Evolutionary conservation across 1,140 invertebrate genomes (phyloP), one percentile per base, ranked within the genome.

Genomic region (fruit fly (Drosophila melanogaster)): DNA sequence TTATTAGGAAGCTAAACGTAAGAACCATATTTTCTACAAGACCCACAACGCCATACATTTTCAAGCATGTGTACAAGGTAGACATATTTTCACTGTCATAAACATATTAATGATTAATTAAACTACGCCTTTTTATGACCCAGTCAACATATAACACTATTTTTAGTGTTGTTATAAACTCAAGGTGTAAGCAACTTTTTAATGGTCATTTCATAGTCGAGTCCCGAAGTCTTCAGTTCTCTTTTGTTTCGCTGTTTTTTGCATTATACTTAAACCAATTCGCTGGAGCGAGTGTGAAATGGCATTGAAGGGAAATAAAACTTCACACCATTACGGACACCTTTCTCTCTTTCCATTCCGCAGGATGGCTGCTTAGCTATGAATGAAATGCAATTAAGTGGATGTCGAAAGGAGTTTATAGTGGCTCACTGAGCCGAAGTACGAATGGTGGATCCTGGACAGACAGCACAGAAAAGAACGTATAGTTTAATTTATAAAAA

Each of bases 311-410:
- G 55, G 72, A 87, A 89, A 79, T 87, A 76, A 89, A 87, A 87
- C 84, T 87, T 87, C 77, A 87, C 84, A 84, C 84, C 73, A 87
- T 79, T 79, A 41, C 65, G 22, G 33, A 38, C 40, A 41, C 50
- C 56, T 24, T 24, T 22, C 41, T 26, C 22, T 12, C 14, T 60
- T 37, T 10, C n/a, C 41, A 40, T 43, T 22, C 71, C 4, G n/a
- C 24, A 37, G n/a, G 24, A 17, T 14, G 41, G 38, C 40, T 59
- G 79, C 84, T 84, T 84, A 84, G 84, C 79, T 84, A 80, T 84
- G 84, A 89, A 87, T 89, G 79, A 87, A 87, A 84, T 84, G 84
- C 84, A 84, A 89, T 87, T 89, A 87, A 87, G 72, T 84, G 64
- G 77, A 87, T 89, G 79, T 89, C 83, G 84, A 84, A 66, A 50